Conservation (phyloP, 2,113 vertebrate species). For the Chionodraco myersi region DNA sequence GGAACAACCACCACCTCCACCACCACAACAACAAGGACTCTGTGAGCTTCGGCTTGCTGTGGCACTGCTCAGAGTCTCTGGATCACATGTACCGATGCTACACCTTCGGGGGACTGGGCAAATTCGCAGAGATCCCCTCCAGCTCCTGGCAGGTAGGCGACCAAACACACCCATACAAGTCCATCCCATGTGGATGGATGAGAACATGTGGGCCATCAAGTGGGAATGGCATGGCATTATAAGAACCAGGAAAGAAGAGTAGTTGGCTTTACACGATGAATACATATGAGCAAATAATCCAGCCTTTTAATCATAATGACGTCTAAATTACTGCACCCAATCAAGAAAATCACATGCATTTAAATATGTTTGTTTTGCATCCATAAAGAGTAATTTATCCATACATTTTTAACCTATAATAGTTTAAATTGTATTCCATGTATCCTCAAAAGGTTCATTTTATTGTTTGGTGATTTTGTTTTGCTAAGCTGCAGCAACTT, state of each 20-base stretch:
- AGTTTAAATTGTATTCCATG: background rate
- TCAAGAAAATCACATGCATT: background rate
- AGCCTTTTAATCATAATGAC: background rate
- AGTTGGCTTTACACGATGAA: background rate
- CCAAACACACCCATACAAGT: slow-evolving; percentile 18
- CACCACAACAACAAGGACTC: slow-evolving; percentile 78
- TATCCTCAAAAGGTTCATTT: background rate
- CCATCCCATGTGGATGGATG: slow-evolving; percentile 31
- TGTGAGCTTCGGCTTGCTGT: slow-evolving; percentile 89
- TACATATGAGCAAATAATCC: background rate
- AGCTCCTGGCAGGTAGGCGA: slow-evolving; percentile 90
- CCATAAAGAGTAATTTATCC: background rate
- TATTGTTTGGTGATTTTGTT: background rate
- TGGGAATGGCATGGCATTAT: slow-evolving; percentile 8
- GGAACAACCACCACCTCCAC: slow-evolving; percentile 57
- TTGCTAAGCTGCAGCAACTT: background rate
- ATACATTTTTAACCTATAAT: background rate
- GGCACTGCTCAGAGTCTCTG: slow-evolving; percentile 89
- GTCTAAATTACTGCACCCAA: background rate
- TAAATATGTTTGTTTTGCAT: background rate
- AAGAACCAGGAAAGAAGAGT: background rate
- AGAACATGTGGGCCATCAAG: slow-evolving; percentile 20
- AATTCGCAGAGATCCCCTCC: slow-evolving; percentile 90
- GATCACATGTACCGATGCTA: slow-evolving; percentile 86
- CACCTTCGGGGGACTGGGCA: slow-evolving; percentile 87